Evolutionary conservation across 2,888 invertebrate genomes (phyloP), one percentile per base, ranked within the genome.

Genomic region (Campaea margaritaria): DNA sequence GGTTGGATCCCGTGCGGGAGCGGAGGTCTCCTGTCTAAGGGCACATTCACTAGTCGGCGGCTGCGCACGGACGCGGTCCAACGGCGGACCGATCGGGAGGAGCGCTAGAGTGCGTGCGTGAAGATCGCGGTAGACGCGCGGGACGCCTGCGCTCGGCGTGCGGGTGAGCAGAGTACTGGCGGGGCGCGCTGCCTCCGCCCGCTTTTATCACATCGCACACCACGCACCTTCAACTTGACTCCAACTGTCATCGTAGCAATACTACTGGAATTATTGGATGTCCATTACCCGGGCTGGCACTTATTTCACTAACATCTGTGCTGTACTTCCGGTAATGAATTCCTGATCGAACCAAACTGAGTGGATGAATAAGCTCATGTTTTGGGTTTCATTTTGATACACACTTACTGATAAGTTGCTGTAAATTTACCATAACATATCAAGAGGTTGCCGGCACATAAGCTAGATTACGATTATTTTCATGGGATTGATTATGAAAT

Each of bases 161-260:
- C 82, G 79, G 79, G 85, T 83, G 77, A 78, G 76, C 64, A 82
- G 76, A 78, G 79, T 89, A 92, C 91, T 92, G 89, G 73, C 86
- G 79, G 83, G 85, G 89, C 88, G 89, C 89, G 89, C 78, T 74
- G 69, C 66, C 73, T 69, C 68, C 79, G 60, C 80, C 71, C 83
- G 83, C 89, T 91, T 92, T 86, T 91, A 92, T 90, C 87, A 91
- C 81, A 87, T 89, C 86, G 85, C 80, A 80, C 78, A 79, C 76
- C 78, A 74, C 79, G 79, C 83, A 82, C 87, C 89, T 89, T 89
- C 83, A 89, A 89, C 89, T 89, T 91, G 87, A 89, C 88, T 86
- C 75, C 81, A 67, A 38, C 67, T 72, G 64, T 71, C 76, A 73
- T 76, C 69, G 64, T 55, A 42, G 31, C 28, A 10, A 49, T 52